phyloP scores from a whole-genome alignment of 1,140 invertebrate species.

The Olivierus martensii region DNA sequence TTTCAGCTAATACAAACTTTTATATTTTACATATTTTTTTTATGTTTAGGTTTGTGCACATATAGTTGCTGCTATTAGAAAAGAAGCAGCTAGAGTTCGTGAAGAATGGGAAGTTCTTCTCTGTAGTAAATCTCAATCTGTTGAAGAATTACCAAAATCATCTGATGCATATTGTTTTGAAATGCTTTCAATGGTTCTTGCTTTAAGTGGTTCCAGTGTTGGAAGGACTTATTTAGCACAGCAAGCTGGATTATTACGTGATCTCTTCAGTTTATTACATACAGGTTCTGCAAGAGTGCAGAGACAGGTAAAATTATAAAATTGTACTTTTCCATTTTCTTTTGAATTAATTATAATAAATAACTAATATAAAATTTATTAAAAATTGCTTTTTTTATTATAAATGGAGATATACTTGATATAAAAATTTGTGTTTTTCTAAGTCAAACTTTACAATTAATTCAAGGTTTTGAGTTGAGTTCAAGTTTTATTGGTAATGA shows the following conservation, averaged over 20 bases:
- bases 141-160: slow-evolving; percentile 28
- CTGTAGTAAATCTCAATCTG: slow-evolving; percentile 22
- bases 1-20: too few relatives aligned
- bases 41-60: slow-evolving; percentile 61
- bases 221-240: slow-evolving; percentile 80
- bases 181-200: slow-evolving; percentile 85
- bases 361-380: too few relatives aligned
- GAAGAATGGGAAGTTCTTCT: slow-evolving; percentile 70
- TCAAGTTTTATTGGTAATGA: too few relatives aligned
- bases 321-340: too few relatives aligned
- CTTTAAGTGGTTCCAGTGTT: slow-evolving; percentile 81
- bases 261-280: slow-evolving; percentile 75
- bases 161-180: slow-evolving; percentile 93
- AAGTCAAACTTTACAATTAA: too few relatives aligned
- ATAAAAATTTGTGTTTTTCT: too few relatives aligned
- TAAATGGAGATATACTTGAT: too few relatives aligned
- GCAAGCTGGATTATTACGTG: slow-evolving; percentile 64
- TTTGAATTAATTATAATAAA: too few relatives aligned
- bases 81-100: slow-evolving; percentile 64
- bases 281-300: slow-evolving; percentile 88
- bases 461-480: too few relatives aligned
- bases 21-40: slow-evolving; percentile 1
- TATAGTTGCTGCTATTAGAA: slow-evolving; percentile 82
- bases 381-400: too few relatives aligned
- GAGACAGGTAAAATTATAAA: slow-evolving; percentile 49